Base-by-base conservation (phyloP, 2,113 vertebrate species). In the Periophthalmodon schlosseri region DNA sequence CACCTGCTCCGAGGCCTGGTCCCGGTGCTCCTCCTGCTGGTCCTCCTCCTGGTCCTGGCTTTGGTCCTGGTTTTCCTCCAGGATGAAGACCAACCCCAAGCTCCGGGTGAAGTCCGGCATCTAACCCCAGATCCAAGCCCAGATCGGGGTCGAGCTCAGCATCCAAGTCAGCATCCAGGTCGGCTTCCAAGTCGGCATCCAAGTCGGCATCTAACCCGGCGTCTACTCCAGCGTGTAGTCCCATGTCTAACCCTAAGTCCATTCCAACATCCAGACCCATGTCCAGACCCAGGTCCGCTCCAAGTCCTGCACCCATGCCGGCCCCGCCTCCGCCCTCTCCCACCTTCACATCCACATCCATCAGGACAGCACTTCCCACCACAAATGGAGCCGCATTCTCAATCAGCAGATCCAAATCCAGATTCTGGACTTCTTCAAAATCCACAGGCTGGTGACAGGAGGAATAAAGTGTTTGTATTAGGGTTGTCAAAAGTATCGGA, bases 381-480 rank as follows among this genome's bases (percentile, higher is more conserved):
- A 84, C 82, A 64, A 91, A 89, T 23, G 92, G 91, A 70, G 91
- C 88, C 11, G 88, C 85, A 0, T 98, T 98, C 75, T 86, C 86
- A 73, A 97, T 95, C 3, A 93, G 72, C 12, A 97, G 87, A 33
- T 88, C 78, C 23, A 98, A 86, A 18, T 94, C 73, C 33, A 95
- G 85, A 33, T 72, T 89, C 68, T 91, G 87, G 11, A 93, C 6
- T 6, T 93, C 75, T 91, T 98, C 96, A 80, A 94, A 98, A 89
- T 98, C 94, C 76, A 98, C 68, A 69, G 87, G 84, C 96, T 97
- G 63, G 70, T 70, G 36, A 57, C 21, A 58, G 15, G 14, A 16
- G 12, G 12, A 28, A 36, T 14, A 72, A 24, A n/a, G 5, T 18
- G 4, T 56, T 21, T 21, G 52, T 56, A 9, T 56, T 9, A 44